A percentile compares a stretch with the other conserved stretches of the same genome.
Evolutionary conservation across 2,113 vertebrate genomes (phyloP).

Genomic region (Phalacrocorax brasilianus): DNA sequence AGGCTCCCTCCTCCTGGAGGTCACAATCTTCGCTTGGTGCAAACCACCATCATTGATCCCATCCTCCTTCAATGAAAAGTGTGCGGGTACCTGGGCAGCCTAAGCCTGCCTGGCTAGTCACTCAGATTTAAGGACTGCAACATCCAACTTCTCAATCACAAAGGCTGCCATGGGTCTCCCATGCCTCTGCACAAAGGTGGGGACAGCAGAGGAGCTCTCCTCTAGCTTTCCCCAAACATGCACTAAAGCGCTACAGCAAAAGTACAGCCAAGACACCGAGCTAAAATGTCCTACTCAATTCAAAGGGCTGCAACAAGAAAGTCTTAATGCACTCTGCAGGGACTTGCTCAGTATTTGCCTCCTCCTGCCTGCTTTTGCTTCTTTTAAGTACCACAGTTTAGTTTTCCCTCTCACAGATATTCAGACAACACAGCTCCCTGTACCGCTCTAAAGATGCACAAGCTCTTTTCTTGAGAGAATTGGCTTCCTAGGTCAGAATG

Average conservation of each 20-base stretch:
- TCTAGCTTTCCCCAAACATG: background rate
- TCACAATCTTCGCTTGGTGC: background rate
- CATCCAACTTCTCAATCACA: background rate
- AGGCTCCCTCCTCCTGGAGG: background rate
- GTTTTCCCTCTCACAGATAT: background rate
- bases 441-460: background rate
- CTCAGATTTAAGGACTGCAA: background rate
- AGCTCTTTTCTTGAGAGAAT: background rate
- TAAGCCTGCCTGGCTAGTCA: background rate
- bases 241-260: background rate
- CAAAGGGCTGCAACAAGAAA: background rate
- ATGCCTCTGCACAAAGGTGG: background rate
- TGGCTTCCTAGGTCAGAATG: background rate
- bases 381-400: background rate
- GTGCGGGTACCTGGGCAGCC: background rate
- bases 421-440: background rate
- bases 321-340: background rate
- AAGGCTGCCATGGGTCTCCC: background rate
- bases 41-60: background rate
- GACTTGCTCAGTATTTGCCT: background rate
- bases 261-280: background rate
- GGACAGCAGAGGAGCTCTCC: background rate
- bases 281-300: background rate
- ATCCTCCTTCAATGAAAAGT: background rate
- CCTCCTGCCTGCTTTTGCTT: background rate